phyloP scores from a whole-genome alignment of 2,113 vertebrate genomes.

The Gavialis gangeticus region DNA sequence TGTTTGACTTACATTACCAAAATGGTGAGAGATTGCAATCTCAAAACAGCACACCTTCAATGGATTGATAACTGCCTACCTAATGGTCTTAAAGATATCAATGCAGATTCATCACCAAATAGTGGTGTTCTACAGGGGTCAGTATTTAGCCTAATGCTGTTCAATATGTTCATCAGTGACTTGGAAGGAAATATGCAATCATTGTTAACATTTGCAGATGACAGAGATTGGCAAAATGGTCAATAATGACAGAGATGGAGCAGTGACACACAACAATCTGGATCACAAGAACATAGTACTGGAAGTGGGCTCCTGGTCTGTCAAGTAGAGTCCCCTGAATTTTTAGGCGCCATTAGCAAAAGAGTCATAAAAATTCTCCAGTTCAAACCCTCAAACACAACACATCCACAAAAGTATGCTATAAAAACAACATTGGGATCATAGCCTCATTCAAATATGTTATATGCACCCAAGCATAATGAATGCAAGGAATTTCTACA shows the following conservation, averaged over 20 bases:
- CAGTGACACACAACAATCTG: too few species aligned
- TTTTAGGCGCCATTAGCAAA: too few species aligned
- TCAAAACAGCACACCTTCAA: background rate
- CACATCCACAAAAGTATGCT: background rate
- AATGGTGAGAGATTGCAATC: too few species aligned
- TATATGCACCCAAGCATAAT: too few species aligned
- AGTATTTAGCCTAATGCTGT: background rate
- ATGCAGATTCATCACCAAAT: background rate
- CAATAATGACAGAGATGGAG: slow-evolving; percentile 14
- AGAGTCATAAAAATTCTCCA: background rate
- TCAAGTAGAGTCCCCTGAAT: too few species aligned
- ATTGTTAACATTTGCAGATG: slow-evolving; percentile 2
- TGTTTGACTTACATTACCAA: background rate
- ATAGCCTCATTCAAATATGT: too few species aligned
- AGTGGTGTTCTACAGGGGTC: slow-evolving; percentile 27
- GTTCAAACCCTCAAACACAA: background rate
- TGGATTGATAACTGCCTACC: slow-evolving; percentile 27
- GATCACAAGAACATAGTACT: too few species aligned
- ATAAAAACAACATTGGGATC: background rate
- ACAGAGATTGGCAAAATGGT: background rate
- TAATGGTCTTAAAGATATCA: slow-evolving; percentile 57
- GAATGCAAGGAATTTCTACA: background rate
- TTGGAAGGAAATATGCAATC: slow-evolving; percentile 9
- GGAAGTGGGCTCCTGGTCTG: too few species aligned
- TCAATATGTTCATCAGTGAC: slow-evolving; percentile 42